Conservation (phyloP, 2,888 invertebrate species). For the Ophion slaviceki region DNA sequence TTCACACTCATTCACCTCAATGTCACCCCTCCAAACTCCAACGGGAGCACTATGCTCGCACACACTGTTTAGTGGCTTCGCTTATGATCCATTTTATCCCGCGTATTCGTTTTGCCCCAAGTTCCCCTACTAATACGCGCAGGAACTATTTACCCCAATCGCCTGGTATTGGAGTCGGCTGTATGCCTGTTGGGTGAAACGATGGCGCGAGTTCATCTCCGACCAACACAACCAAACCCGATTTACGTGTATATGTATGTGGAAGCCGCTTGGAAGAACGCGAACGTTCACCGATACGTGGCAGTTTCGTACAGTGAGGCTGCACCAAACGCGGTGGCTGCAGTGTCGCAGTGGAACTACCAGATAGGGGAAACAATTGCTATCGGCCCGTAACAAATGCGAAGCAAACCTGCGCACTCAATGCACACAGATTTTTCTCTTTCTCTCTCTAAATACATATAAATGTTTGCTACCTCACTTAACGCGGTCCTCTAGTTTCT, state of each 20-base stretch:
- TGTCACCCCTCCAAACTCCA: no score
- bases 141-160: conserved; percentile 56
- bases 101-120: no score
- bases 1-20: no score
- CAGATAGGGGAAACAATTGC: conserved; percentile 81
- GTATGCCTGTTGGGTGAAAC: conserved; percentile 21
- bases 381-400: conserved; percentile 81
- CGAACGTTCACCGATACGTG: conserved; percentile 71
- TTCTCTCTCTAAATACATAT: not conserved
- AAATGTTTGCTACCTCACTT: conserved; percentile 14
- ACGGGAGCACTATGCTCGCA: no score
- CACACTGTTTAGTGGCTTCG: no score
- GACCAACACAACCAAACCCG: conserved; percentile 18
- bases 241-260: conserved; percentile 46
- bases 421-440: conserved; percentile 61
- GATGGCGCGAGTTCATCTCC: conserved; percentile 35
- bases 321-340: conserved; percentile 72
- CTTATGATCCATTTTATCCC: no score
- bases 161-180: conserved; percentile 31
- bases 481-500: no score
- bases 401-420: conserved; percentile 75
- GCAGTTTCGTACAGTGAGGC: conserved; percentile 71
- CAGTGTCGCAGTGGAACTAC: conserved; percentile 80
- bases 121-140: not conserved
- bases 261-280: conserved; percentile 44